phyloP scores from a whole-genome alignment of 2,113 vertebrate genomes.

The Rhea pennata region DNA sequence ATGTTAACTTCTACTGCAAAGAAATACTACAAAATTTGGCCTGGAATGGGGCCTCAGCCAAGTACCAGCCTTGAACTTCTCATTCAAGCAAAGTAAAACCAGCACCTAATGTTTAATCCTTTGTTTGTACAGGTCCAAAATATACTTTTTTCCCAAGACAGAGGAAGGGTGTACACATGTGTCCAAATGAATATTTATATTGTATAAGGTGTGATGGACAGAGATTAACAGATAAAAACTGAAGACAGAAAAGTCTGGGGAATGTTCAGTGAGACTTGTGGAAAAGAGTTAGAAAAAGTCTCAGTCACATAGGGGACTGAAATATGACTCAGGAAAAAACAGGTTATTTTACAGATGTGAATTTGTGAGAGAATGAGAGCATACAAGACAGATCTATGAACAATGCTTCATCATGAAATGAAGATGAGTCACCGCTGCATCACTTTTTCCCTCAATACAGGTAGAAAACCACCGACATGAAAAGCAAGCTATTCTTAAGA shows the following conservation, averaged over 20 bases:
- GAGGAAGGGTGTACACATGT: rapidly evolving
- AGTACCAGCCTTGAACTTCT: not conserved
- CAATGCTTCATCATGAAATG: not conserved
- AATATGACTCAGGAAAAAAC: not conserved
- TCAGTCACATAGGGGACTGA: not conserved
- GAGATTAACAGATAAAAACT: not conserved
- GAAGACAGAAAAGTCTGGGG: not conserved
- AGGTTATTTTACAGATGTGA: not conserved
- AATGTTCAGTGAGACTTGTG: not conserved
- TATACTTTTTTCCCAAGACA: not conserved
- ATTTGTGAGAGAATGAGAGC: not conserved
- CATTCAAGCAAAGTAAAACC: not conserved
- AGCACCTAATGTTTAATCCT: not conserved
- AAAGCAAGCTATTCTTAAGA: not conserved
- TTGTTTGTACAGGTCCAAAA: not conserved
- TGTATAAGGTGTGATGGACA: not conserved
- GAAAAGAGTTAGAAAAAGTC: not conserved
- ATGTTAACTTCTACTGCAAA: not conserved
- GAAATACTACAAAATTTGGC: not conserved
- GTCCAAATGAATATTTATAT: not conserved
- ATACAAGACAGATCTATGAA: not conserved
- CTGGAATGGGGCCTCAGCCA: not conserved
- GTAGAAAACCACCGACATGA: not conserved
- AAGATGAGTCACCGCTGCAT: not conserved
- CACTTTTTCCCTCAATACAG: not conserved